These are phyloP conservation scores for Drosophila flavopinicola DNA, from an alignment of 2,888 invertebrate species.

Conservation along the genomic window DNA sequence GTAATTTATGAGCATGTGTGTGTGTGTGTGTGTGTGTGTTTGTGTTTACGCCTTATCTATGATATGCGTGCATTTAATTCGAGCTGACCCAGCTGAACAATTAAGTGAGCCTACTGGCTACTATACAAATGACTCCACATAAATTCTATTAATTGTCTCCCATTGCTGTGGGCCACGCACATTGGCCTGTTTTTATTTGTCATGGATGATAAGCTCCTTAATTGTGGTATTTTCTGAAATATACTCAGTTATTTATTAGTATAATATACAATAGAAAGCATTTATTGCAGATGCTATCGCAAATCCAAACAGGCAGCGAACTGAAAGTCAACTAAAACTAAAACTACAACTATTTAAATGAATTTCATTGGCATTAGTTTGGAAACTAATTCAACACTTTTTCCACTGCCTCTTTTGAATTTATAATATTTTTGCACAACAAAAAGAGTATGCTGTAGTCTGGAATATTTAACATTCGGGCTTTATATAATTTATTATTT, in stretches of 20 bases:
- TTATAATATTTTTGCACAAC: too few species aligned
- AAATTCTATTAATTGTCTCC: constrained; percentile 47
- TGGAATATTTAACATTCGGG: too few species aligned
- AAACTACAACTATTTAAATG: too few species aligned
- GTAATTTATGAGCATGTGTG: constrained; percentile 49
- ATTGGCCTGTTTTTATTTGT: constrained; percentile 3
- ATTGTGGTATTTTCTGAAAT: constrained; percentile 8
- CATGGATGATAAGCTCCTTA: constrained; percentile 19
- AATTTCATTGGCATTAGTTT: too few species aligned
- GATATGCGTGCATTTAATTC: constrained; percentile 30
- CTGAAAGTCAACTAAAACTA: not conserved
- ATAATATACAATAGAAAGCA: constrained; percentile 3
- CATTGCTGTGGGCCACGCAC: constrained; percentile 2
- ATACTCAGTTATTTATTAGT: constrained; percentile 14
- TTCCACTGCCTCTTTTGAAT: too few species aligned
- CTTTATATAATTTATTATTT: too few species aligned
- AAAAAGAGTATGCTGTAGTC: too few species aligned
- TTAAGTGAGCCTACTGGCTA: constrained; percentile 27
- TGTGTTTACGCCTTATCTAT: constrained; percentile 23
- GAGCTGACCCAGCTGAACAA: constrained; percentile 29
- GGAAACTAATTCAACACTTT: too few species aligned
- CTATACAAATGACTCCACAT: constrained; percentile 45
- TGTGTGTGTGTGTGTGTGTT: not conserved
- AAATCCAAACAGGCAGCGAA: not conserved
- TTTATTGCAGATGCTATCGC: not conserved